These are phyloP conservation scores for Galemys pyrenaicus DNA, from an alignment of 2,113 vertebrate genomes.

Conservation along the genomic window DNA sequence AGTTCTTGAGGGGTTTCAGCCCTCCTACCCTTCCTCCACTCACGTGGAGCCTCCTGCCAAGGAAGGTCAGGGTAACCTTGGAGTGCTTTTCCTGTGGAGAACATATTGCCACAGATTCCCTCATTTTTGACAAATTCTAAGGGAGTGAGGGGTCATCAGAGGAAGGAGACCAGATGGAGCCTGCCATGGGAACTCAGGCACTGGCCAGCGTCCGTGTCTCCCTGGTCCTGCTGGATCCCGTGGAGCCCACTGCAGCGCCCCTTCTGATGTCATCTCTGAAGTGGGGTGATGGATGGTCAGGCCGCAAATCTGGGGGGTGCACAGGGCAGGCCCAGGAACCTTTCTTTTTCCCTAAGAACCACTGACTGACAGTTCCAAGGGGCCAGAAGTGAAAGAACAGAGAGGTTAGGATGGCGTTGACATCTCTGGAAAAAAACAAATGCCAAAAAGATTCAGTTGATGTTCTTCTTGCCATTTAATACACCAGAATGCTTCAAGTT, in stretches of 20 bases:
- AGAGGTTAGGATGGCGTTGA: background rate
- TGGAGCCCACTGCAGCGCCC: background rate
- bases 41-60: background rate
- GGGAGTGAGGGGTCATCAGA: background rate
- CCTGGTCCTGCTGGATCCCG: background rate
- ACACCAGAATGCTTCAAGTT: background rate
- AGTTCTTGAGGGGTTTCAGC: background rate
- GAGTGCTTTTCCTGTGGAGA: background rate
- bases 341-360: background rate
- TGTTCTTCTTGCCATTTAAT: background rate
- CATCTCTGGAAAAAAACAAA: background rate
- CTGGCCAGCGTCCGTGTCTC: background rate
- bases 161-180: background rate
- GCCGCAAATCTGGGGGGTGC: background rate
- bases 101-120: constrained; percentile 25
- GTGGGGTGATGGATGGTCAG: too few species aligned
- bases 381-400: background rate
- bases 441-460: background rate
- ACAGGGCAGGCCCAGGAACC: background rate
- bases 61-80: background rate
- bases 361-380: background rate
- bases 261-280: background rate
- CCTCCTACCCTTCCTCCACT: rapidly evolving
- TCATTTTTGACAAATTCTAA: background rate
- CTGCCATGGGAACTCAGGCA: background rate